Conservation (phyloP, 2,113 vertebrate genomes). For the Melozone crissalis region DNA sequence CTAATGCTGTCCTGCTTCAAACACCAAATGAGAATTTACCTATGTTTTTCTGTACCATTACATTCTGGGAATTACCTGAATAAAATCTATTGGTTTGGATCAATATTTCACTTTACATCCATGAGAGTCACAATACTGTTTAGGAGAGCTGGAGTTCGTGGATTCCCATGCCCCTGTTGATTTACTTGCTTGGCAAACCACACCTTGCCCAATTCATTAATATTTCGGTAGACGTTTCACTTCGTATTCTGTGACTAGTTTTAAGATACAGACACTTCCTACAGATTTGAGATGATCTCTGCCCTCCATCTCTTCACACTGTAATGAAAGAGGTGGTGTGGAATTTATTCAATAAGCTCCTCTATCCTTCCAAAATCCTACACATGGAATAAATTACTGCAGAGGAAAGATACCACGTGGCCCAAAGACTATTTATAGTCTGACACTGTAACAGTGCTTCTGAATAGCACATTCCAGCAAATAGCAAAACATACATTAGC, state of each 20-base stretch:
- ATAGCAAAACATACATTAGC: not conserved
- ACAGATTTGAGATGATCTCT: conserved; percentile 22
- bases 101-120: not conserved
- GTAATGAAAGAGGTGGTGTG: not conserved
- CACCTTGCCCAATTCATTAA: not conserved
- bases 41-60: not conserved
- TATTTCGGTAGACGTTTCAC: not conserved
- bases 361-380: not conserved
- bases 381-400: not conserved
- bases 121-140: not conserved
- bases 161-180: not conserved
- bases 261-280: conserved; percentile 6
- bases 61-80: not conserved
- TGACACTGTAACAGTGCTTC: not conserved
- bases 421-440: not conserved
- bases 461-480: not conserved
- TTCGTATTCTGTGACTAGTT: not conserved
- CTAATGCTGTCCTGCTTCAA: not conserved
- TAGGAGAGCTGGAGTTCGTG: not conserved
- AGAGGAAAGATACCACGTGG: not conserved
- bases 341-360: not conserved
- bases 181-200: not conserved
- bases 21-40: not conserved
- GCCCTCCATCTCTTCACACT: not conserved
- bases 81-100: not conserved